phyloP scores from a whole-genome alignment of 2,888 invertebrate genomes.

The Coelinius sp. region DNA sequence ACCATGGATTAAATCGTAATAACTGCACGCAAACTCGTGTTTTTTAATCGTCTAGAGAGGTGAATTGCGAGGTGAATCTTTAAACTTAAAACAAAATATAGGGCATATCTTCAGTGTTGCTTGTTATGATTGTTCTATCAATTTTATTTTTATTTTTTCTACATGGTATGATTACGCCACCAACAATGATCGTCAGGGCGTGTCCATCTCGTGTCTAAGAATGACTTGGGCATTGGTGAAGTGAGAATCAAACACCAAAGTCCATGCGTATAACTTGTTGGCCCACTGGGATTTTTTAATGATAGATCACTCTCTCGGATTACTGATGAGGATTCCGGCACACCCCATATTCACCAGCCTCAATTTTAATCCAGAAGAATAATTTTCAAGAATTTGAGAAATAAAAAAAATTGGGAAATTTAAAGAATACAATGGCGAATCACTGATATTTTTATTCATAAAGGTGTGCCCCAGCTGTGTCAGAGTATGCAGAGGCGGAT shows the following conservation, averaged over 20 bases:
- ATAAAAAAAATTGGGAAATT: slow-evolving; percentile 5
- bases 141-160: slow-evolving; percentile 13
- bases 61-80: not conserved
- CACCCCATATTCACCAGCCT: slow-evolving; percentile 37
- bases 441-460: slow-evolving; percentile 41
- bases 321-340: slow-evolving; percentile 39
- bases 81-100: not conserved
- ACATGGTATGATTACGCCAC: not conserved
- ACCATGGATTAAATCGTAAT: slow-evolving; percentile 8
- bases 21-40: slow-evolving; percentile 30
- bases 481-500: slow-evolving; percentile 48
- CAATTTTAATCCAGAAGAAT: slow-evolving; percentile 28
- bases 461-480: slow-evolving; percentile 49
- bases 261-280: not conserved
- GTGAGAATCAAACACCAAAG: not conserved
- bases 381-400: not conserved
- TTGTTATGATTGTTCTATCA: slow-evolving; percentile 3
- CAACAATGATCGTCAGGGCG: slow-evolving; percentile 28
- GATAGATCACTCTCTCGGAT: slow-evolving; percentile 44
- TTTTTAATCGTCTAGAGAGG: not conserved
- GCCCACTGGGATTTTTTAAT: slow-evolving; percentile 46
- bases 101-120: slow-evolving; percentile 21
- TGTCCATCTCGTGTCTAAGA: slow-evolving; percentile 19
- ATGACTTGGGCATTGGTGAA: not conserved
- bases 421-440: slow-evolving; percentile 34